Base-by-base conservation (phyloP, 1,140 invertebrate species). In the Lasaia peninsularis region DNA sequence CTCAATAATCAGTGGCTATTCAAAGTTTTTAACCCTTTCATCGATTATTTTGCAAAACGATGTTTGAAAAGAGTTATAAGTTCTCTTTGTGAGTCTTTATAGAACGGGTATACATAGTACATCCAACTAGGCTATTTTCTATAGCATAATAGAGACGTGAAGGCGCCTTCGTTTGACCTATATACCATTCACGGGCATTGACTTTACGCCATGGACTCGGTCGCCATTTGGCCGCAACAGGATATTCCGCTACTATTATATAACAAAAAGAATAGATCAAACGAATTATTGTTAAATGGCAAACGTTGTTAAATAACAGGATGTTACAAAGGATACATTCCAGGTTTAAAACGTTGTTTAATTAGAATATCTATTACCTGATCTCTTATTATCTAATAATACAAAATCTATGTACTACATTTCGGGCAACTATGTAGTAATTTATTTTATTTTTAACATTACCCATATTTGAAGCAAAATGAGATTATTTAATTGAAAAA, bases 101-200 rank as follows among this genome's bases (percentile, higher is more conserved):
- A 20, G 20, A 48, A 48, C 18, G 18, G 10, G 11, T 48, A 48
- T 48, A 48, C 20, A 48, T 48, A 18, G 10, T 21, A 48, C 44
- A 16, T 20, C 20, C 20, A 21, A 18, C 44, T 16, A 48, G 44
- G 44, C 44, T 20, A 48, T 48, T 48, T 48, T 48, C 44, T 48
- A 48, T 48, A 48, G 44, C 69, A 78, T 74, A 79, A 79, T 73
- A 83, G 73, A 83, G 81, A 85, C 84, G 66, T 63, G 60, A 64
- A 73, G 81, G 81, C 84, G 81, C 84, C 81, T 80, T 68, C 69
- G 56, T 69, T 74, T 87, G 81, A 87, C 84, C 84, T 76, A 87
- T 85, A 84, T 85, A 79, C 68, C 72, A 75, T 58, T 65, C 62
- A 65, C 71, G 84, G 79, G 71, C 80, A 74, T 82, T 84, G 77